Conservation (phyloP, 2,113 vertebrate species). For the Cavia porcellus region DNA sequence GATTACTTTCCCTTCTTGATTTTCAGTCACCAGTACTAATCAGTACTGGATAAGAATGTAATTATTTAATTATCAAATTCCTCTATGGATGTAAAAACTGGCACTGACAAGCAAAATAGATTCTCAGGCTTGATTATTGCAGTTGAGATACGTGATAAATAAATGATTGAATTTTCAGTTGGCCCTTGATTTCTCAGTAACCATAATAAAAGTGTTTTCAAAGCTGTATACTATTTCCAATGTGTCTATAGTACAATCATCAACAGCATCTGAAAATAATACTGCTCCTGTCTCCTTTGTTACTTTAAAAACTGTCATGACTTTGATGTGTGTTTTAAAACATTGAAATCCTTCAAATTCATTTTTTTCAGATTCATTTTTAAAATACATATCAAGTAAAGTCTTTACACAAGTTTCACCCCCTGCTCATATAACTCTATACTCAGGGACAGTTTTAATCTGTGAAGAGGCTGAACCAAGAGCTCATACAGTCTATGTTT, state of each 20-base stretch:
- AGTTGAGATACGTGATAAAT: slow-evolving; percentile 24
- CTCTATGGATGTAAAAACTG: background rate
- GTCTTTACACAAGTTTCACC: background rate
- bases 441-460: background rate
- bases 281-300: background rate
- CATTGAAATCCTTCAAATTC: background rate
- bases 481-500: background rate
- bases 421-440: background rate
- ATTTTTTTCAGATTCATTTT: background rate
- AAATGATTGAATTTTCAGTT: background rate
- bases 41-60: background rate
- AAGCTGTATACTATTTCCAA: background rate
- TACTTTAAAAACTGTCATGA: background rate
- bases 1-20: background rate
- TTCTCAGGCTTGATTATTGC: background rate
- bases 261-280: background rate
- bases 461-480: background rate
- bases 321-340: background rate
- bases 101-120: background rate
- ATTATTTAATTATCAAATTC: background rate
- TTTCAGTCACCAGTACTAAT: background rate
- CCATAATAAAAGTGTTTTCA: background rate
- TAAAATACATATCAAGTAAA: background rate
- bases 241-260: background rate
- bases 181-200: background rate